Base-by-base conservation (phyloP, 2,888 invertebrate species). In the Synergus itoensis region DNA sequence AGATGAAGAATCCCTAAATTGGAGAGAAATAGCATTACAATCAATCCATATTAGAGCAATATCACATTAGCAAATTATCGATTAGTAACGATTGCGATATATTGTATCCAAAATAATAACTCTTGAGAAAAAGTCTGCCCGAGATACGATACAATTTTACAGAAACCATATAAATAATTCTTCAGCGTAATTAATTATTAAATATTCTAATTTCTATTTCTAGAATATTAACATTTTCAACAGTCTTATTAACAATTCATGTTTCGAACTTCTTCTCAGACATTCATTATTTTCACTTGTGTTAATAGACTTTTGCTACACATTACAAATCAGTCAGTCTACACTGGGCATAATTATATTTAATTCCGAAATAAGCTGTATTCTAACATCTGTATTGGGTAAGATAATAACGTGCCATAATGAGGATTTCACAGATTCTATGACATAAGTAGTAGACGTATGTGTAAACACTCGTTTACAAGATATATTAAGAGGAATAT, bases 261-360 rank as follows among this genome's bases (percentile, higher is more conserved):
- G n/a, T 65, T 11, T 1, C 5, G 4, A 65, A 11, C n/a, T 11
- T 65, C 4, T 36, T 18, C 21, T 67, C 14, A 41, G 43, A 67
- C 14, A 43, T 18, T 67, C 18, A 21, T 67, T 14, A 43, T 43
- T 67, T 67, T 67, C 18, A 41, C 18, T 67, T 41, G 9, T 43
- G 18, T 21, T 67, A 67, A 41, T 43, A 67, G 8, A 67, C 18
- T 43, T 67, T 45, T 67, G 43, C 14, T 45, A 67, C 45, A 45
- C 45, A 45, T 45, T 67, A 28, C 43, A 45, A 67, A 67, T 16
- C 48, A 67, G 43, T 67, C 67, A 67, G 67, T 45, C 67, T 21
- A 28, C 21, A 45, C 45, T 69, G 28, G 28, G 45, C 43, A 69
- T 69, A 53, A 48, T 8, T 28, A 45, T 48, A 69, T 69, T 7